A percentile compares a stretch with the other conserved stretches of the same genome.
Evolutionary conservation across 2,888 invertebrate genomes (phyloP).

Genomic region (Dasypogon diadema): DNA sequence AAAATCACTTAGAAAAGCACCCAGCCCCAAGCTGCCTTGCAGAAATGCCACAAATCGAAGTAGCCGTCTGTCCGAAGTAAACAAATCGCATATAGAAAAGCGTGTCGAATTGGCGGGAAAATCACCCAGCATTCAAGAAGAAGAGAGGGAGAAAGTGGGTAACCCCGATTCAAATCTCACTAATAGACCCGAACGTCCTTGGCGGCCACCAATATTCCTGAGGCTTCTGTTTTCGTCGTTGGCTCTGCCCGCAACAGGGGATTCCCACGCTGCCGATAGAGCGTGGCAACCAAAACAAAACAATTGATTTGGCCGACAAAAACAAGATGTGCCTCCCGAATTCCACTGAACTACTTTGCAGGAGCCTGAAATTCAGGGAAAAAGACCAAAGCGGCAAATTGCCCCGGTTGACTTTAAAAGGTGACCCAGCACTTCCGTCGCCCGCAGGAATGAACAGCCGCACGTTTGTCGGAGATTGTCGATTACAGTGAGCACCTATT

Average conservation of each 20-base stretch:
- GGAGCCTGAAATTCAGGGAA: background rate
- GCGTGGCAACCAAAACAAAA: background rate
- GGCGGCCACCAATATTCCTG: conserved; percentile 9
- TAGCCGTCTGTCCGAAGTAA: background rate
- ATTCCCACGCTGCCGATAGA: conserved; percentile 43
- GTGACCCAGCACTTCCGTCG: background rate
- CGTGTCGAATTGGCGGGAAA: conserved; percentile 28
- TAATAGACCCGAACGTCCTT: conserved; percentile 52
- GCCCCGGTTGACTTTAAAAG: background rate
- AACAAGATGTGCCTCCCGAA: conserved; percentile 13
- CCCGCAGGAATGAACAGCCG: background rate
- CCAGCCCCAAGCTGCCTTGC: background rate
- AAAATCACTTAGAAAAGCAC: background rate
- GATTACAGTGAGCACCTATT: background rate
- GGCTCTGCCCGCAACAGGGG: background rate
- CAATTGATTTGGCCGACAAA: conserved; percentile 27
- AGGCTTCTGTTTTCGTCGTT: background rate
- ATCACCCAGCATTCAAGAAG: background rate
- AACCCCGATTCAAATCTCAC: conserved; percentile 35
- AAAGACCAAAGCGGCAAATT: background rate
- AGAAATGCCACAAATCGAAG: background rate
- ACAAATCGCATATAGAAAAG: background rate
- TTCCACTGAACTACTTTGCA: conserved; percentile 41
- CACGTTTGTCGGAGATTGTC: conserved; percentile 33
- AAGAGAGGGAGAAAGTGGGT: conserved; percentile 3